These are phyloP conservation scores for Nemotelus pantherinus DNA, from an alignment of 2,888 invertebrate species.

Conservation along the genomic window DNA sequence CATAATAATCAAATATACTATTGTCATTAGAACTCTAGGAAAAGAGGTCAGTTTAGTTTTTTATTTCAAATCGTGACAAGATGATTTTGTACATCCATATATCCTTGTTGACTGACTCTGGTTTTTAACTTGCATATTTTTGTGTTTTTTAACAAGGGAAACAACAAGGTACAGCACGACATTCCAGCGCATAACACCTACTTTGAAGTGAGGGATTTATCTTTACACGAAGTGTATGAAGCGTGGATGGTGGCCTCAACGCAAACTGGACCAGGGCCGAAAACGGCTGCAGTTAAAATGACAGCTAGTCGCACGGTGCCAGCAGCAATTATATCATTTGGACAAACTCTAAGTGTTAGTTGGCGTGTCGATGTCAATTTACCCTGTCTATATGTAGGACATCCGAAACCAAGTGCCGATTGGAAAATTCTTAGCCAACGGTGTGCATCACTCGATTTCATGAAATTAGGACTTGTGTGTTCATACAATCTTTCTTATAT, in stretches of 20 bases:
- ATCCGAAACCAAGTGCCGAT: conserved; percentile 66
- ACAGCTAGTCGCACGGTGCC: conserved; percentile 66
- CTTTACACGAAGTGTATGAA: conserved; percentile 68
- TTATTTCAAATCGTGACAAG: neutral
- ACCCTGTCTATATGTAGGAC: conserved; percentile 68
- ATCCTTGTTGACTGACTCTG: neutral
- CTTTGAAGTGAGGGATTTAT: conserved; percentile 68
- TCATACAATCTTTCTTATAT: neutral
- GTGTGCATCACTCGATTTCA: conserved; percentile 51
- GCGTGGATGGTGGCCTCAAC: conserved; percentile 73
- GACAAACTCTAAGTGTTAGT: conserved; percentile 66
- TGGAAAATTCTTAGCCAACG: conserved; percentile 66
- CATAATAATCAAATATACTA: conserved; percentile 70
- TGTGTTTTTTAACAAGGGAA: neutral
- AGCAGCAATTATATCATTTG: conserved; percentile 70
- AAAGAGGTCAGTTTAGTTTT: conserved; percentile 56
- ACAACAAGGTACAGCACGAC: conserved; percentile 55
- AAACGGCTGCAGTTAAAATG: conserved; percentile 68
- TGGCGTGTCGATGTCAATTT: conserved; percentile 68
- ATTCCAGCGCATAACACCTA: conserved; percentile 66
- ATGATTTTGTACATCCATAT: neutral
- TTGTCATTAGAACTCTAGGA: conserved; percentile 69
- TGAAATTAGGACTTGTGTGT: neutral
- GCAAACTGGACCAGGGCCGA: conserved; percentile 70
- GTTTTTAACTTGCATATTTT: neutral